phyloP scores from a whole-genome alignment of 1,140 invertebrate species.

The Parapsyche elsis region DNA sequence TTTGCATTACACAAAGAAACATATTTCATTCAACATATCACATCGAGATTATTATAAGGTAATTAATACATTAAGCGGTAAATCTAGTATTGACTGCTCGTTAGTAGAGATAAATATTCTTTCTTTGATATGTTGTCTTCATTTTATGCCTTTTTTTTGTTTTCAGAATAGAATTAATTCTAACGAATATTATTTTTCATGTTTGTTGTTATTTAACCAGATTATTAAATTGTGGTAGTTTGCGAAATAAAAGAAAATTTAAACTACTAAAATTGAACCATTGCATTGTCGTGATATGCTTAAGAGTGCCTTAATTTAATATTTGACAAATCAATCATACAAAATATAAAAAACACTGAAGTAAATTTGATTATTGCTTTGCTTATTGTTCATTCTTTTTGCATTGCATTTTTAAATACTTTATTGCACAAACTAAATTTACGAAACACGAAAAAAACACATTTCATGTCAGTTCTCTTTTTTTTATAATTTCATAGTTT shows the following conservation, averaged over 20 bases:
- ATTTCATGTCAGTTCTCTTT: too few relatives aligned
- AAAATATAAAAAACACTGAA: not conserved
- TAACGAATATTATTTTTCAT: not conserved
- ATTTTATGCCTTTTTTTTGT: not conserved
- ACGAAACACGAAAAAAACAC: too few relatives aligned
- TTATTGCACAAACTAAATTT: too few relatives aligned
- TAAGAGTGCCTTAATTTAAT: too few relatives aligned
- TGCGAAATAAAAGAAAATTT: not conserved
- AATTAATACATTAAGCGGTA: constrained; percentile 16
- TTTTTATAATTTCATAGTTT: too few relatives aligned
- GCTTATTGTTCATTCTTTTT: not conserved
- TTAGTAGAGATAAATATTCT: constrained; percentile 25
- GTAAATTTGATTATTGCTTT: constrained; percentile 17
- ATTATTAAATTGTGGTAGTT: not conserved
- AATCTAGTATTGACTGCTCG: constrained; percentile 20
- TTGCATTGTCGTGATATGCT: too few relatives aligned
- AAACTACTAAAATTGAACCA: too few relatives aligned
- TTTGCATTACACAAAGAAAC: constrained; percentile 11
- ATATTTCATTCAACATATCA: constrained; percentile 19
- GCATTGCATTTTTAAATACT: too few relatives aligned
- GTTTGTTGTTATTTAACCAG: not conserved
- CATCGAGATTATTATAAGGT: constrained; percentile 15
- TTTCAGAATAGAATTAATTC: too few relatives aligned
- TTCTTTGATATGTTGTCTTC: constrained; percentile 20
- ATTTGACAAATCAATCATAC: too few relatives aligned